phyloP scores from a whole-genome alignment of 2,888 invertebrate species.

The Drosophila buzzatii region DNA sequence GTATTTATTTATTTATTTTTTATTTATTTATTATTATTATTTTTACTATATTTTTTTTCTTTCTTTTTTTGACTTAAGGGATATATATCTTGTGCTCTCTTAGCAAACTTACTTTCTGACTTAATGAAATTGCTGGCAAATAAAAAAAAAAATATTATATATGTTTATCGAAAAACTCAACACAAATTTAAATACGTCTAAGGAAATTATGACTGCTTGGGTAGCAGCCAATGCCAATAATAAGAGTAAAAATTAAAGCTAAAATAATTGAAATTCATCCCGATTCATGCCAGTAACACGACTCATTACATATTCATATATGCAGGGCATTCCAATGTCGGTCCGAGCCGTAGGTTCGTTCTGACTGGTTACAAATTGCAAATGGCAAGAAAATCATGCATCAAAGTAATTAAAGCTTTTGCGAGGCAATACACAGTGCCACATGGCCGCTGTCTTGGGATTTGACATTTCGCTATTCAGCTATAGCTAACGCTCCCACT shows the following conservation, averaged over 20 bases:
- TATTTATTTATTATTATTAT: no score
- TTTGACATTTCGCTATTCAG: conserved; percentile 46
- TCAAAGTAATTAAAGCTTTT: conserved; percentile 76
- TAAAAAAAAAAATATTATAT: no score
- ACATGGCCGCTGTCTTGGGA: conserved; percentile 60
- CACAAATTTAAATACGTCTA: neutral
- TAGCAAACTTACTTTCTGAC: no score
- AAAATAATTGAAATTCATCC: neutral
- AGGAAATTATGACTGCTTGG: no score
- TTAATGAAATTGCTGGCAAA: no score
- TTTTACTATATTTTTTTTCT: no score
- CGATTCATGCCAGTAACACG: neutral
- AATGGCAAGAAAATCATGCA: conserved; percentile 77
- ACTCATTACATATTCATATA: neutral
- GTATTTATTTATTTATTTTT: no score
- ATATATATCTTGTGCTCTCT: no score
- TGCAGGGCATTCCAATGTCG: neutral
- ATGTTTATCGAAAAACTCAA: neutral
- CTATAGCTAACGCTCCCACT: conserved; percentile 1
- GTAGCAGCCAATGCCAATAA: no score
- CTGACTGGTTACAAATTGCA: conserved; percentile 60
- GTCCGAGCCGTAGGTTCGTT: no score
- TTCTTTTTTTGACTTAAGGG: no score
- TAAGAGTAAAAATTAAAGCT: neutral
- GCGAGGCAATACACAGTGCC: conserved; percentile 28